Conservation (phyloP, 2,113 vertebrate species). For the Anseranas semipalmata region DNA sequence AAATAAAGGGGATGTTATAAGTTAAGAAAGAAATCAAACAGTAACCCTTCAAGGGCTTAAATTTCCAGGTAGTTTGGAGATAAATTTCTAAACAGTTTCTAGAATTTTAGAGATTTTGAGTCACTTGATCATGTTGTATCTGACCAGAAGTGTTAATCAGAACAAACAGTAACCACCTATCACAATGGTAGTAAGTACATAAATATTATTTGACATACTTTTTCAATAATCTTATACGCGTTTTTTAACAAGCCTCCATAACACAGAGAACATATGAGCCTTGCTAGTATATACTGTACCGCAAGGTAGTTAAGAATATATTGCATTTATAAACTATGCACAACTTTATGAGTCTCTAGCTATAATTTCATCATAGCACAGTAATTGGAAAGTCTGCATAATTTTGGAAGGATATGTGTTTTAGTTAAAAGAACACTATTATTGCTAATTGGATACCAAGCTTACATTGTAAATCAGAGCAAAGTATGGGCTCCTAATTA, state of each 20-base stretch:
- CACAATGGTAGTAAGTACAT: constrained; percentile 50
- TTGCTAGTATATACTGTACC: constrained; percentile 48
- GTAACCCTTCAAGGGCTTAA: background rate
- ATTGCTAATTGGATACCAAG: constrained; percentile 81
- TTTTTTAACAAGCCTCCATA: constrained; percentile 68
- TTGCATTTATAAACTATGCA: constrained; percentile 75
- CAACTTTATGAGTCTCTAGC: constrained; percentile 78
- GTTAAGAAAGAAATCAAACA: background rate
- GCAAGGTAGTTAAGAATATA: constrained; percentile 71
- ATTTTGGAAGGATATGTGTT: constrained; percentile 78
- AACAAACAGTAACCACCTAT: constrained; percentile 38
- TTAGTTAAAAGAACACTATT: constrained; percentile 78
- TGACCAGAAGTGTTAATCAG: constrained; percentile 36
- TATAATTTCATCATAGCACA: constrained; percentile 77
- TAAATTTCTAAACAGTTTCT: background rate
- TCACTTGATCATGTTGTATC: background rate
- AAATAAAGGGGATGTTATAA: background rate
- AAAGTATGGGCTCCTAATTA: constrained; percentile 73
- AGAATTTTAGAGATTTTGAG: background rate
- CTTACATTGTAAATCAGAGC: constrained; percentile 77
- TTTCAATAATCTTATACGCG: constrained; percentile 66
- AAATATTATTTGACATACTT: constrained; percentile 62
- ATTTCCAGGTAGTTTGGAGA: background rate
- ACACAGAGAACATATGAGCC: constrained; percentile 64
- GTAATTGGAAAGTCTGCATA: constrained; percentile 84